These are phyloP conservation scores for Eleginops maclovinus DNA, from an alignment of 2,113 vertebrate genomes.

Conservation along the genomic window DNA sequence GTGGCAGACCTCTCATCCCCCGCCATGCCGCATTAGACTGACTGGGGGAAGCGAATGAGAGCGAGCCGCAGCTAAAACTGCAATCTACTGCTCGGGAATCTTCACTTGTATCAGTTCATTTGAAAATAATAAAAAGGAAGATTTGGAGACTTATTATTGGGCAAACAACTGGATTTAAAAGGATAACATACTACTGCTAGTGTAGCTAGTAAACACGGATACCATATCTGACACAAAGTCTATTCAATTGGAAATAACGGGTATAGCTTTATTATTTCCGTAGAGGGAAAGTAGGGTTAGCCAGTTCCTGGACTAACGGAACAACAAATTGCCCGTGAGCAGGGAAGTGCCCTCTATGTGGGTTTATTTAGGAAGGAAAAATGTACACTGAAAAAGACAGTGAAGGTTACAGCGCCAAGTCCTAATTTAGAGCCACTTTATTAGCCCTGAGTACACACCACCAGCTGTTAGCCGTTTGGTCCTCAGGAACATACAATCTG, in stretches of 20 bases:
- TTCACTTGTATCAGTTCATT: background rate
- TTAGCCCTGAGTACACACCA: constrained; percentile 55
- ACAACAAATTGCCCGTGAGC: background rate
- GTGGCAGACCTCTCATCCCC: constrained; percentile 45
- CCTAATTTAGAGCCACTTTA: constrained; percentile 50
- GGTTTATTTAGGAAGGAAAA: background rate
- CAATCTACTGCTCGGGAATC: background rate
- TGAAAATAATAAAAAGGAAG: background rate
- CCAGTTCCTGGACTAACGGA: background rate
- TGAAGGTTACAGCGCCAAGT: constrained; percentile 41
- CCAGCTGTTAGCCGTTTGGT: constrained; percentile 54
- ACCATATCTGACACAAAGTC: background rate
- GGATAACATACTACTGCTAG: background rate
- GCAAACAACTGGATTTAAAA: background rate
- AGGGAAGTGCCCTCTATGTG: background rate
- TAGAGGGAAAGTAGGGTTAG: no score
- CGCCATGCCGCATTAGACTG: constrained; percentile 51
- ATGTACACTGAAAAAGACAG: constrained; percentile 5
- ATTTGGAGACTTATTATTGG: background rate
- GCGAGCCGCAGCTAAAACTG: constrained; percentile 13
- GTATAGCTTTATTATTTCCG: background rate
- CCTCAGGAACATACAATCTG: constrained; percentile 34
- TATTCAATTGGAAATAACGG: background rate
- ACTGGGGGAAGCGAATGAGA: constrained; percentile 10
- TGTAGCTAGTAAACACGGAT: background rate